A percentile compares a stretch with the other conserved stretches of the same genome.
phyloP scores from a whole-genome alignment of 2,797 vertebrate species.

The Cirrhinus mrigala region DNA sequence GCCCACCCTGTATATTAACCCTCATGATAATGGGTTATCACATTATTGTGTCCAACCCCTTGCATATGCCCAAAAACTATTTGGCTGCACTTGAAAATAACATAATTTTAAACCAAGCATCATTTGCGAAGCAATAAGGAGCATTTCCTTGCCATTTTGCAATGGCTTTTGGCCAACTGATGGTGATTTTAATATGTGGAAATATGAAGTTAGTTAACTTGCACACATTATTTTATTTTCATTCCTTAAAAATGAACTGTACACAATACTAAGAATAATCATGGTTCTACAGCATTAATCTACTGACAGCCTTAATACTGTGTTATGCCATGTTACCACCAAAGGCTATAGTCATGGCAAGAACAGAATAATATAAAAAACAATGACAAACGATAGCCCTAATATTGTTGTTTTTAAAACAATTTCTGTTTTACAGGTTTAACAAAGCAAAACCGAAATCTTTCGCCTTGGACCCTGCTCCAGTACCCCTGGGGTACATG shows the following conservation, averaged over 20 bases:
- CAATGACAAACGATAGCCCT: neutral
- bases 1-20: too few relatives aligned
- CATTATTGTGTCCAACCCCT: too few relatives aligned
- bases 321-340: neutral
- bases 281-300: neutral
- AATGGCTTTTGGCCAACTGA: neutral
- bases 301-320: neutral
- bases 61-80: neutral
- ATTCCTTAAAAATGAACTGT: conserved; percentile 4
- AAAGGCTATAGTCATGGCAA: conserved; percentile 1
- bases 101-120: neutral
- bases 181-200: neutral
- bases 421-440: conserved; percentile 8
- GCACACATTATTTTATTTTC: neutral
- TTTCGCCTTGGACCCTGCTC: neutral
- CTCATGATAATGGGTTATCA: neutral
- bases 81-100: neutral
- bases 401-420: conserved; percentile 7
- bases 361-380: conserved; percentile 8
- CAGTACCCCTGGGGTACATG: conserved; percentile 14
- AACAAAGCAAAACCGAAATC: neutral
- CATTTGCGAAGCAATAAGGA: neutral
- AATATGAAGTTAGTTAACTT: neutral
- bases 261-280: neutral
- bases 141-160: neutral